Evolutionary conservation across 2,113 vertebrate species (phyloP).

Genomic region (Vulpes vulpes): DNA sequence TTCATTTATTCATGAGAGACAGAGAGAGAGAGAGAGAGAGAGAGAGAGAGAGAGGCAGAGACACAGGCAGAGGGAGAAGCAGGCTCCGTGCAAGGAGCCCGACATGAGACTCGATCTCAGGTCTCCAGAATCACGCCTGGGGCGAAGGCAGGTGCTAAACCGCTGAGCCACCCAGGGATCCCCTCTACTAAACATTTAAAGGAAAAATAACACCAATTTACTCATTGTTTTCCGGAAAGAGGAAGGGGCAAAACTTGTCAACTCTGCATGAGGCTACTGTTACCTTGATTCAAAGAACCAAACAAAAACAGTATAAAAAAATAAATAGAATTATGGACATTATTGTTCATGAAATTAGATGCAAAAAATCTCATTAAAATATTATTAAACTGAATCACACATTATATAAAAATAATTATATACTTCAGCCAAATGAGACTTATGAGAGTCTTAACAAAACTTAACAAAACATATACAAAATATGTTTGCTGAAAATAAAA

Average conservation of each 20-base stretch:
- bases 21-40: too few relatives aligned
- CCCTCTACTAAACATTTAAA: background rate
- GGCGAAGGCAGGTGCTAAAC: too few relatives aligned
- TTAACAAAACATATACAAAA: background rate
- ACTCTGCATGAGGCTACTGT: background rate
- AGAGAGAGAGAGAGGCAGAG: too few relatives aligned
- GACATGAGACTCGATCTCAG: too few relatives aligned
- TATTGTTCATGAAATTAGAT: background rate
- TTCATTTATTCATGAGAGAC: too few relatives aligned
- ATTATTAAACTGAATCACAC: background rate
- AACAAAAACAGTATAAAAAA: background rate
- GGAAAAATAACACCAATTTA: background rate
- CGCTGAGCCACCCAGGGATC: too few relatives aligned
- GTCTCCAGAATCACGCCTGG: too few relatives aligned
- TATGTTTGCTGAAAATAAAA: background rate
- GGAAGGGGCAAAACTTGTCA: background rate
- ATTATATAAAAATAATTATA: background rate
- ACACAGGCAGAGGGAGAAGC: too few relatives aligned
- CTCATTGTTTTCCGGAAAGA: background rate
- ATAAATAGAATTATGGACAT: background rate
- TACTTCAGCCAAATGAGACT: background rate
- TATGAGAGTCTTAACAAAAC: background rate
- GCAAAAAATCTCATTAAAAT: background rate
- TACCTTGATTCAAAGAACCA: background rate
- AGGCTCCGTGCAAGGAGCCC: too few relatives aligned